Evolutionary conservation across 2,888 invertebrate genomes (phyloP).

Genomic region (Callinectes sapidus): DNA sequence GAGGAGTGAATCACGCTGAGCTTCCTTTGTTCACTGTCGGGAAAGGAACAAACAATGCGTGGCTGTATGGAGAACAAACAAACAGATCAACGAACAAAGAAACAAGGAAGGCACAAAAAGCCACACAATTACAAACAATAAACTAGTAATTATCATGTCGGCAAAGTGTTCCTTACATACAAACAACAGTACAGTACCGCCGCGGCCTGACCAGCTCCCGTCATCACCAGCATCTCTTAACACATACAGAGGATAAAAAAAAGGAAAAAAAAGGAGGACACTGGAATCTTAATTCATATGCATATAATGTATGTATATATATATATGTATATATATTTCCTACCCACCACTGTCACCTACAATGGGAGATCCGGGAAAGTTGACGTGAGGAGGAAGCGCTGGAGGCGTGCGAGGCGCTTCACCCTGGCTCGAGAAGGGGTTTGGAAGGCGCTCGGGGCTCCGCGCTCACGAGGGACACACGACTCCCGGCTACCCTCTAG

Average conservation of each 20-base stretch:
- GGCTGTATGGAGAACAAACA: conserved; percentile 45
- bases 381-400: conserved; percentile 14
- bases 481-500: conserved; percentile 34
- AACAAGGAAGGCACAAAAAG: conserved; percentile 68
- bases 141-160: conserved; percentile 42
- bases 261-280: conserved; percentile 30
- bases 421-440: not conserved
- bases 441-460: conserved; percentile 11
- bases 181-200: conserved; percentile 39
- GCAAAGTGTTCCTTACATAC: conserved; percentile 54
- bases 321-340: conserved; percentile 56
- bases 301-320: conserved; percentile 59
- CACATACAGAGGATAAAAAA: conserved; percentile 32
- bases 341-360: conserved; percentile 55
- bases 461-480: conserved; percentile 23
- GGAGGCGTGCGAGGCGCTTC: not conserved
- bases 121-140: conserved; percentile 64
- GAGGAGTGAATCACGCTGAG: not conserved
- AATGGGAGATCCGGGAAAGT: conserved; percentile 53
- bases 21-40: not conserved
- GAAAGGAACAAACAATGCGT: conserved; percentile 56
- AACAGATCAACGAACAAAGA: conserved; percentile 65
- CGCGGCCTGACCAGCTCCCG: not conserved
- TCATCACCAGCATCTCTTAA: conserved; percentile 43
- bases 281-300: conserved; percentile 50